Conservation (phyloP, 2,797 vertebrate species). For the Melanotaenia nigrans region DNA sequence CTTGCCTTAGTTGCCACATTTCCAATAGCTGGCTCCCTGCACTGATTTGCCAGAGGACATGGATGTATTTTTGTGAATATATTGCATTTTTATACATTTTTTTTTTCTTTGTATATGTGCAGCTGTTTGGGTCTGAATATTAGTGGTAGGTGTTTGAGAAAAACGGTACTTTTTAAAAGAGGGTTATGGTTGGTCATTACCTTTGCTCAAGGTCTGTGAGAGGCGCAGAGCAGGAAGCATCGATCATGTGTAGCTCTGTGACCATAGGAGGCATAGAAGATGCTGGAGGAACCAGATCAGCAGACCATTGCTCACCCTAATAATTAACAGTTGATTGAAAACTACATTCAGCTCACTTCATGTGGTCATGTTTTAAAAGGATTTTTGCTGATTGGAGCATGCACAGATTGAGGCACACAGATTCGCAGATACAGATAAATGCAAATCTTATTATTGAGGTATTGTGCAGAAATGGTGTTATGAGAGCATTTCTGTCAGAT, state of each 20-base stretch:
- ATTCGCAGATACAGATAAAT: neutral
- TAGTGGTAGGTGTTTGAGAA: slow-evolving; percentile 48
- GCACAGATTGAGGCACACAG: slow-evolving; percentile 7
- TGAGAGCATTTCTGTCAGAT: slow-evolving; percentile 1
- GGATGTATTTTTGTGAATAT: slow-evolving; percentile 32
- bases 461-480: slow-evolving; percentile 1
- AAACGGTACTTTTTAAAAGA: slow-evolving; percentile 54
- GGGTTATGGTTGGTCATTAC: slow-evolving; percentile 63
- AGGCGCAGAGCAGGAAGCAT: slow-evolving; percentile 53
- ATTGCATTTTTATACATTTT: slow-evolving; percentile 1
- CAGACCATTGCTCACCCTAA: slow-evolving; percentile 42
- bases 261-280: slow-evolving; percentile 34
- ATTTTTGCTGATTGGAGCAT: neutral
- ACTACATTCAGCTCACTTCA: slow-evolving; percentile 35
- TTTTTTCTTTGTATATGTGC: neutral
- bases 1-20: slow-evolving; percentile 74
- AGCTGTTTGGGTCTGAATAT: slow-evolving; percentile 14
- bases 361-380: slow-evolving; percentile 20
- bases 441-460: neutral
- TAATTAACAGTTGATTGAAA: slow-evolving; percentile 61
- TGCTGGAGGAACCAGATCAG: slow-evolving; percentile 49
- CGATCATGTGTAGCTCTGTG: slow-evolving; percentile 63
- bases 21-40: slow-evolving; percentile 74
- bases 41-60: slow-evolving; percentile 58
- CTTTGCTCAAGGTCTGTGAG: slow-evolving; percentile 56